A percentile compares a stretch with the other conserved stretches of the same genome.
Evolutionary conservation across 2,888 invertebrate species (phyloP).

Genomic region (Sympetrum striolatum): DNA sequence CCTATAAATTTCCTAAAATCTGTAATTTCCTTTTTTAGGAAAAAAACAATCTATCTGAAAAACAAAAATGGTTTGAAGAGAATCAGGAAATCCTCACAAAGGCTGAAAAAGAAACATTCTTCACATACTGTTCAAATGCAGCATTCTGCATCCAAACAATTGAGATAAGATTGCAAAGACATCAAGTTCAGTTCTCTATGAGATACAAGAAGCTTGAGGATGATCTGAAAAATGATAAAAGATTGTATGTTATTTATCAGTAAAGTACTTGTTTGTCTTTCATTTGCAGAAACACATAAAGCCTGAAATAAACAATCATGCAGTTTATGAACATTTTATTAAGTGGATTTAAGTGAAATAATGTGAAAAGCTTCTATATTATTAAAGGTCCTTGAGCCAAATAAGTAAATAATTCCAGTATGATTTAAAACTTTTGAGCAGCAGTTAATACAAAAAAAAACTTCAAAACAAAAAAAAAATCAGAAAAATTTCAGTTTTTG

Average conservation of each 20-base stretch:
- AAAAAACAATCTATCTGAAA: slow-evolving; percentile 63
- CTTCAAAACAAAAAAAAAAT: too few relatives aligned
- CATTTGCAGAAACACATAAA: too few relatives aligned
- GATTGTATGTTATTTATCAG: neutral
- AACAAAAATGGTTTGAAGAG: slow-evolving; percentile 66
- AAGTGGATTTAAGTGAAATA: too few relatives aligned
- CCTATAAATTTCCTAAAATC: neutral
- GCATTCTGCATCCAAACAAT: slow-evolving; percentile 64
- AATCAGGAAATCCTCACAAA: slow-evolving; percentile 67
- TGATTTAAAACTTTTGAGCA: too few relatives aligned
- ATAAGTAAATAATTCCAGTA: too few relatives aligned
- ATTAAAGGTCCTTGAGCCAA: too few relatives aligned
- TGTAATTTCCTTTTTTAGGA: slow-evolving; percentile 57
- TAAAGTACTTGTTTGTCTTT: too few relatives aligned
- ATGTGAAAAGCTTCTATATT: too few relatives aligned
- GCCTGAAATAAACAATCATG: too few relatives aligned
- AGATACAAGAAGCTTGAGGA: neutral
- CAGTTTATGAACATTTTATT: too few relatives aligned
- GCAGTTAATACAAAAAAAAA: too few relatives aligned
- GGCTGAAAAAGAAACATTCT: slow-evolving; percentile 68
- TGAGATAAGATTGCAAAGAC: slow-evolving; percentile 69
- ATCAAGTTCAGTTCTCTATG: slow-evolving; percentile 58
- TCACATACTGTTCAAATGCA: slow-evolving; percentile 62
- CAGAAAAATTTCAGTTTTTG: too few relatives aligned
- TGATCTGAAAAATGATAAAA: neutral